Evolutionary conservation across 2,113 vertebrate species (phyloP), one percentile per base, ranked within the genome.

Genomic region (Sitta europaea): DNA sequence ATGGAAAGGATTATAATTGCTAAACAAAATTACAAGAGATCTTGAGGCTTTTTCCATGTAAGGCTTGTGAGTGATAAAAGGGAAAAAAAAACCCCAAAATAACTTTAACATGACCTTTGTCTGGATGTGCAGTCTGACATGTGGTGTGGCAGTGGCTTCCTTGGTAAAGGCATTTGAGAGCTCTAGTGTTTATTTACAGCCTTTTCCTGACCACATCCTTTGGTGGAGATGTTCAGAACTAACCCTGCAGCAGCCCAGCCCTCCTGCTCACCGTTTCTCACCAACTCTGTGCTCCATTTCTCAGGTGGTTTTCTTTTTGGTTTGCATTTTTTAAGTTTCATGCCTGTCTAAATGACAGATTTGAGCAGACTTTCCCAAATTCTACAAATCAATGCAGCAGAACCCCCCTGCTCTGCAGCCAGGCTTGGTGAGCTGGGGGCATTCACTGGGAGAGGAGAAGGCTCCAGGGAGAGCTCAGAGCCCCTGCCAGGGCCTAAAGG

Each of bases 41-140:
- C 36, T 63, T 45, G 33, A 75, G 43, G 36, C 21, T 47, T 86
- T 85, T 45, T 33, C 29, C 43, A 1, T 24, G 14, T 21, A 11
- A 59, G 55, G 18, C 12, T 57, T 92, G 14, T 42, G 38, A 67
- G 29, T 51, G 17, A 50, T 65, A 74, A 7, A 15, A 42, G 25
- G 5, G 23, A 1, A 5, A 14, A 25, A 23, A 38, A 47, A 2
- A 0, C 2, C 8, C 12, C 2, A 17, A 31, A 73, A 47, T 31
- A 43, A 38, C 12, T 66, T 50, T 9, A 42, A 38, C 53, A 18
- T 79, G 35, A 47, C 35, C 27, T 63, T 15, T 80, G 62, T 17
- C 71, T 91, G 66, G 21, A 16, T 5, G 4, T 55, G 59, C 42
- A 31, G 38, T 29, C 23, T 83, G 29, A 10, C 23, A 1, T 6